Evolutionary conservation across 2,888 invertebrate species (phyloP), one percentile per base, ranked within the genome.

Genomic region (Saturnia japonica): DNA sequence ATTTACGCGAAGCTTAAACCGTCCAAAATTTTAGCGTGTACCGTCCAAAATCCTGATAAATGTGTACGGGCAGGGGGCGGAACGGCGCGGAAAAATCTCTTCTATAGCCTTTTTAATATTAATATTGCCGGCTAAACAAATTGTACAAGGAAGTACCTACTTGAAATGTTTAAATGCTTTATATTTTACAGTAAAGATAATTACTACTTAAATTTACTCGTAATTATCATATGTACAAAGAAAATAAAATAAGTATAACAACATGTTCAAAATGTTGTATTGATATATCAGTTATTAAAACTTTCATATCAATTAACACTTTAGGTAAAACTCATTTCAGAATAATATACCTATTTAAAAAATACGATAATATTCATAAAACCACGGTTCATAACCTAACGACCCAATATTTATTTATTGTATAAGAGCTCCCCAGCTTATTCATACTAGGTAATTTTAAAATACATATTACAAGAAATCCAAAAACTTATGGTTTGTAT

Each of bases 21-120:
- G 91, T 91, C 92, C 90, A 93, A 94, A 94, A 93, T 91, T 94
- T 94, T 94, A 94, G 95, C 95, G 94, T 94, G 91, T 94, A 93
- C 94, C 95, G 93, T 94, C 95, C 94, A 95, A 93, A 95, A 95
- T 95, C 95, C 95, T 95, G 95, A 95, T 95, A 95, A 94, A 95
- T 95, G 95, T 88, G 83, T 88, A 87, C 82, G 84, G 88, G 77
- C 78, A 80, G 83, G 88, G 89, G 87, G 85, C 81, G 87, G 83
- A 81, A 81, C 79, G 78, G 74, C 80, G 84, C 82, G 81, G 78
- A 82, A 85, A 84, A 90, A 91, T 88, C 85, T 81, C 80, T 85
- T 78, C 83, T 83, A 81, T 82, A 85, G 82, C 86, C 84, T 78
- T 84, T 89, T 88, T 87, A 84, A 85, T 87, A 88, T 85, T 84